These are phyloP conservation scores for Drosophila aldrichi DNA, from an alignment of 2,888 invertebrate genomes.

Conservation along the genomic window DNA sequence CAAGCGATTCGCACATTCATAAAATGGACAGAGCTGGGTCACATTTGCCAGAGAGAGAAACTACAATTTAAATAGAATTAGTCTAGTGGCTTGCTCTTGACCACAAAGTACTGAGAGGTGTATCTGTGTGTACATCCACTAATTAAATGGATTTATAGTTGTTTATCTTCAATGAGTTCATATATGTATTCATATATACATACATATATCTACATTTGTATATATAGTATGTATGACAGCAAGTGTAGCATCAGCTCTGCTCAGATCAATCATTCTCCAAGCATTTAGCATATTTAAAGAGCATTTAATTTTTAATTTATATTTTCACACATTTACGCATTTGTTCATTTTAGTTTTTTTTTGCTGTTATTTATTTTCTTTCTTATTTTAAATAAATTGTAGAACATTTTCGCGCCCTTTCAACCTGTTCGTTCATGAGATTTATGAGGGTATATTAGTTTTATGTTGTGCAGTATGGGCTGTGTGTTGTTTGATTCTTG, in stretches of 20 bases:
- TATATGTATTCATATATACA: background rate
- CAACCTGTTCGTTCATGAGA: background rate
- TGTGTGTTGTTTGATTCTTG: background rate
- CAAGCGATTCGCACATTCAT: slow-evolving; percentile 46
- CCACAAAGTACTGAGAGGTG: slow-evolving; percentile 36
- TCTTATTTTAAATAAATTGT: background rate
- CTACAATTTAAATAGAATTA: slow-evolving; percentile 50
- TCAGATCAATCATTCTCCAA: slow-evolving; percentile 7
- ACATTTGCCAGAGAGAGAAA: slow-evolving; percentile 29
- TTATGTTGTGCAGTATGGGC: too few relatives aligned
- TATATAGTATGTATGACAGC: background rate
- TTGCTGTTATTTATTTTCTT: background rate
- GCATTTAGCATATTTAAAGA: slow-evolving; percentile 4
- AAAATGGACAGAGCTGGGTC: slow-evolving; percentile 29
- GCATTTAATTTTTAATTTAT: slow-evolving; percentile 1
- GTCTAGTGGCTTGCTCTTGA: slow-evolving; percentile 62
- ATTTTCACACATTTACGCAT: slow-evolving; percentile 6
- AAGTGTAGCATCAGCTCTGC: background rate
- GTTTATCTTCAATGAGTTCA: slow-evolving; percentile 28
- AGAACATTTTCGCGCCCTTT: background rate
- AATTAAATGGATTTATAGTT: slow-evolving; percentile 50
- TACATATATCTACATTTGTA: background rate
- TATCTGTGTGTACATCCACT: slow-evolving; percentile 6
- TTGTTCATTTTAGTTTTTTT: background rate
- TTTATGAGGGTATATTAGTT: background rate